These are phyloP conservation scores for Sphaeramia orbicularis DNA, from an alignment of 2,797 vertebrate genomes.

Conservation along the genomic window DNA sequence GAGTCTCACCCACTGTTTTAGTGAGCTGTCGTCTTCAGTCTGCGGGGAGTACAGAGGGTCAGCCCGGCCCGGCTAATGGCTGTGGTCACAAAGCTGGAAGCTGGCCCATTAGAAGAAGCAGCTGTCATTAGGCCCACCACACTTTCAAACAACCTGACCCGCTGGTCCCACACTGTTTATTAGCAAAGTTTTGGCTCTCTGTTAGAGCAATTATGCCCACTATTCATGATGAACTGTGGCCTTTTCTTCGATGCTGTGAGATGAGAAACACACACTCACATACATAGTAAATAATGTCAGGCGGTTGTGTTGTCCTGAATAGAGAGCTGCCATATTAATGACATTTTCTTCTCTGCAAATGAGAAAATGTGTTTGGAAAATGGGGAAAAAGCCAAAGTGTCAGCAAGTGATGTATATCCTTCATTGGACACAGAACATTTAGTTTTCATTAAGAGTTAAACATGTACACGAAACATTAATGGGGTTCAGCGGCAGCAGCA, in stretches of 20 bases:
- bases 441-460: conserved; percentile 99
- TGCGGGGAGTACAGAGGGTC: conserved; percentile 65
- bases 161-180: conserved; percentile 67
- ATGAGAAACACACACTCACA: conserved; percentile 44
- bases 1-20: conserved; percentile 69
- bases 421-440: conserved; percentile 99
- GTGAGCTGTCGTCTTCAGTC: conserved; percentile 61
- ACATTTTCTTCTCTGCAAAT: conserved; percentile 55
- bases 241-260: conserved; percentile 38
- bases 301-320: conserved; percentile 46
- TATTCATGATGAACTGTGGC: conserved; percentile 70
- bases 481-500: conserved; percentile 87
- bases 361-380: conserved; percentile 71
- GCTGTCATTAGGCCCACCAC: conserved; percentile 71
- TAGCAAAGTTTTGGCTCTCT: conserved; percentile 70
- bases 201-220: conserved; percentile 71
- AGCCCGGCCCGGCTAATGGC: conserved; percentile 67
- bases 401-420: conserved; percentile 92
- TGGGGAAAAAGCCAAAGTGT: conserved; percentile 65
- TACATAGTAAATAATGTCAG: conserved; percentile 61
- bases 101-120: conserved; percentile 68
- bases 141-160: conserved; percentile 72
- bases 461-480: conserved; percentile 94
- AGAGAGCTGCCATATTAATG: conserved; percentile 60
- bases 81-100: conserved; percentile 68